Percentiles rank a stretch among this genome's conserved stretches.
Evolutionary conservation across 2,113 vertebrate genomes (phyloP).

Genomic region (Setophaga kirtlandii): DNA sequence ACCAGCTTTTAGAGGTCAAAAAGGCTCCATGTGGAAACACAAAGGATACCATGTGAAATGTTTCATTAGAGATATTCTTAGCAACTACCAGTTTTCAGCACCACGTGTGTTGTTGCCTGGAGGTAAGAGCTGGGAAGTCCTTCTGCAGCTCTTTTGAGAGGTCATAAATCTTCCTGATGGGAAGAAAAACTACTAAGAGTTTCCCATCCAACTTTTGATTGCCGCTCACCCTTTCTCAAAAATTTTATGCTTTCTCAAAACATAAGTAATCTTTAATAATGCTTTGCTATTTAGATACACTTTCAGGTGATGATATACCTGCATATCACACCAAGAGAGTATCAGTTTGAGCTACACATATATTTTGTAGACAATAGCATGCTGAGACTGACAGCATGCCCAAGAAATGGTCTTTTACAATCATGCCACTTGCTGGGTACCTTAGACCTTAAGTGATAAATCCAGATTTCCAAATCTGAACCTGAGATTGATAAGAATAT

Average conservation of each 20-base stretch:
- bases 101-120: background rate
- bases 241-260: background rate
- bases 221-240: background rate
- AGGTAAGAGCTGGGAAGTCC: background rate
- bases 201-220: background rate
- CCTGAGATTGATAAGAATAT: background rate
- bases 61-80: background rate
- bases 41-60: background rate
- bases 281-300: background rate
- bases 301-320: background rate
- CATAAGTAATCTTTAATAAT: background rate
- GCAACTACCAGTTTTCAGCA: background rate
- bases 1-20: background rate
- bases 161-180: background rate
- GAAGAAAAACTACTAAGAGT: background rate
- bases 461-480: background rate
- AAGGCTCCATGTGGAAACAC: background rate
- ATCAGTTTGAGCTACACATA: background rate
- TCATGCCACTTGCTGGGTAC: background rate
- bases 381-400: background rate
- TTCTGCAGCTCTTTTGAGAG: background rate
- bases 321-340: accelerated
- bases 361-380: background rate
- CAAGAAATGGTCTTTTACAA: background rate
- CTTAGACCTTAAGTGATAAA: background rate